Percentiles rank a stretch among this genome's conserved stretches.
Evolutionary conservation across 2,797 vertebrate species (phyloP).

Genomic region (Brotogeris chrysoptera): DNA sequence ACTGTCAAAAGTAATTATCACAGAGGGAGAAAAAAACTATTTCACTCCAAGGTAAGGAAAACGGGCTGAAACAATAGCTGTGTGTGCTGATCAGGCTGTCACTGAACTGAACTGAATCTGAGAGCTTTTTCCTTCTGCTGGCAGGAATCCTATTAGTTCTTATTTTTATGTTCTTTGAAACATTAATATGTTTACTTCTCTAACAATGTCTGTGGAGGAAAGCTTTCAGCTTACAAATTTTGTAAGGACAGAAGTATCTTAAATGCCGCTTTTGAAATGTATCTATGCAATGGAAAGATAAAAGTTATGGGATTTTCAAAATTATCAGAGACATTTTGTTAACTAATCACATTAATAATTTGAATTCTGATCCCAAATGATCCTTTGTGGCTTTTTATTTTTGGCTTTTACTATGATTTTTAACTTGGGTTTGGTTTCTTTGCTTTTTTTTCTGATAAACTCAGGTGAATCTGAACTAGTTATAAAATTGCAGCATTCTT

Average conservation of each 20-base stretch:
- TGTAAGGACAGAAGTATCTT: not conserved
- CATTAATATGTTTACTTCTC: constrained; percentile 2
- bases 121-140: not conserved
- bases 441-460: not conserved
- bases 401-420: not conserved
- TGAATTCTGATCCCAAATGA: not conserved
- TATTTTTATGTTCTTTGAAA: constrained; percentile 1
- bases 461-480: not conserved
- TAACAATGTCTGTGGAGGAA: not conserved
- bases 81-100: not conserved
- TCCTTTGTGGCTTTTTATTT: not conserved
- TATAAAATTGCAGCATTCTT: not conserved
- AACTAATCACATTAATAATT: not conserved
- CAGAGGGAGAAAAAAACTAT: constrained; percentile 52
- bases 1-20: constrained; percentile 78
- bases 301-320: not conserved
- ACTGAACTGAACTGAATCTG: not conserved
- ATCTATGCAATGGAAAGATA: not conserved
- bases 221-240: not conserved
- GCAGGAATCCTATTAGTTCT: not conserved
- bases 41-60: constrained; percentile 64
- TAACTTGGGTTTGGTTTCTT: not conserved
- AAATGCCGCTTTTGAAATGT: not conserved
- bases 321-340: not conserved
- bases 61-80: constrained; percentile 59